Conservation (phyloP, 2,888 invertebrate species). For the Noctua pronuba region DNA sequence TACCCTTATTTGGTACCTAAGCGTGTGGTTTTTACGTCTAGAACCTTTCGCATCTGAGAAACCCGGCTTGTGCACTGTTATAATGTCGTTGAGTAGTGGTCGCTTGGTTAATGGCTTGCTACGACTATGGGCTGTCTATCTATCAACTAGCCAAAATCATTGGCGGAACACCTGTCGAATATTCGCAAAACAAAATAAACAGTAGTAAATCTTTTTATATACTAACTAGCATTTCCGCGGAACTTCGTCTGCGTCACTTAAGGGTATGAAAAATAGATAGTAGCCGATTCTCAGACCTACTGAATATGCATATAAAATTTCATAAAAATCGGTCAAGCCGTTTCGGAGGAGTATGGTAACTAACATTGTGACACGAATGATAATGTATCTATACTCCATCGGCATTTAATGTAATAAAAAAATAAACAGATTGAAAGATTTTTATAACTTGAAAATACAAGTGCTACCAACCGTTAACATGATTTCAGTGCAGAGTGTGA, state of each 20-base stretch:
- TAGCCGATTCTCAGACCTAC: no score
- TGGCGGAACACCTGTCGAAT: background rate
- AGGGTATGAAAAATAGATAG: no score
- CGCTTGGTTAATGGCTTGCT: background rate
- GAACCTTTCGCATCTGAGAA: background rate
- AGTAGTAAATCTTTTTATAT: background rate
- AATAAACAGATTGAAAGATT: background rate
- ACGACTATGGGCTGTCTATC: background rate
- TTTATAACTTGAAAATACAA: constrained; percentile 30
- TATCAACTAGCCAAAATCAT: background rate
- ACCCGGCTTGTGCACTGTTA: background rate
- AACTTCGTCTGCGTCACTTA: no score
- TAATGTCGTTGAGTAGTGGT: background rate
- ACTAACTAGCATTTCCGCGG: no score
- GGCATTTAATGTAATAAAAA: constrained; percentile 4
- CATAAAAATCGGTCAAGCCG: no score
- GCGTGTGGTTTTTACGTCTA: constrained; percentile 8
- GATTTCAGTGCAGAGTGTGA: constrained; percentile 11
- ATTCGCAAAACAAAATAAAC: background rate
- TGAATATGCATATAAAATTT: no score
- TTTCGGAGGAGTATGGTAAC: no score
- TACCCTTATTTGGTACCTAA: constrained; percentile 37
- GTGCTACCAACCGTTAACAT: constrained; percentile 21
- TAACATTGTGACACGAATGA: no score
- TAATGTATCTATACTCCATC: background rate